A percentile compares a stretch with the other conserved stretches of the same genome.
Conservation (phyloP, 2,113 vertebrate genomes). For the Beaufortia kweichowensis region DNA sequence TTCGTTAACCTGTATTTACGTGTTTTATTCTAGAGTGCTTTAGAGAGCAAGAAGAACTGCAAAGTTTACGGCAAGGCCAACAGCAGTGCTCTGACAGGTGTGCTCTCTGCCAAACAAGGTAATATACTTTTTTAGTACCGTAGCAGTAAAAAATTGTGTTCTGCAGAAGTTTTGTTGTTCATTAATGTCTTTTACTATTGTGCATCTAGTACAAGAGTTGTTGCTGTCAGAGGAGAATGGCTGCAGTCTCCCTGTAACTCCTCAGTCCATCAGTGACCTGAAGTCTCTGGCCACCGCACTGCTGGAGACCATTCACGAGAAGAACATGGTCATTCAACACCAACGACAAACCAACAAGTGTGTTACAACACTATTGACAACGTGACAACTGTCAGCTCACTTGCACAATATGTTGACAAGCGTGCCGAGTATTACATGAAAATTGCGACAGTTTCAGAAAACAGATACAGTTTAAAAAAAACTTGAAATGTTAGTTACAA, state of each 20-base stretch:
- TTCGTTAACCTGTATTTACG: not conserved
- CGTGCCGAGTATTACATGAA: not conserved
- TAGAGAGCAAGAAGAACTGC: conserved; percentile 89
- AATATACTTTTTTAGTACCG: not conserved
- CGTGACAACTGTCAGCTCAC: no score
- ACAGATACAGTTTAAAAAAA: no score
- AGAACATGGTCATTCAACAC: conserved; percentile 97
- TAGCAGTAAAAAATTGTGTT: not conserved
- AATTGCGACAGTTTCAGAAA: no score
- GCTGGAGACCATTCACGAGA: conserved; percentile 96
- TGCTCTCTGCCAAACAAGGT: conserved; percentile 98
- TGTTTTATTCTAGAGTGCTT: conserved; percentile 79
- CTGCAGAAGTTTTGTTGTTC: not conserved
- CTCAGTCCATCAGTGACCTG: conserved; percentile 94
- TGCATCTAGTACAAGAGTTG: conserved; percentile 85
- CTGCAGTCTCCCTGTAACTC: conserved; percentile 91
- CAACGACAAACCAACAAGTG: conserved; percentile 96
- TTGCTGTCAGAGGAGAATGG: conserved; percentile 87
- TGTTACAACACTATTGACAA: not conserved
- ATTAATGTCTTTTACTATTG: not conserved
- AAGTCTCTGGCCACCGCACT: conserved; percentile 95
- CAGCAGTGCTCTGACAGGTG: conserved; percentile 91
- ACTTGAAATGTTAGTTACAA: no score
- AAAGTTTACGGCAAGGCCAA: conserved; percentile 81
- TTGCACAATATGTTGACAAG: not conserved